These are phyloP conservation scores for Amphibalanus amphitrite DNA, from an alignment of 1,140 invertebrate genomes.

Conservation along the genomic window DNA sequence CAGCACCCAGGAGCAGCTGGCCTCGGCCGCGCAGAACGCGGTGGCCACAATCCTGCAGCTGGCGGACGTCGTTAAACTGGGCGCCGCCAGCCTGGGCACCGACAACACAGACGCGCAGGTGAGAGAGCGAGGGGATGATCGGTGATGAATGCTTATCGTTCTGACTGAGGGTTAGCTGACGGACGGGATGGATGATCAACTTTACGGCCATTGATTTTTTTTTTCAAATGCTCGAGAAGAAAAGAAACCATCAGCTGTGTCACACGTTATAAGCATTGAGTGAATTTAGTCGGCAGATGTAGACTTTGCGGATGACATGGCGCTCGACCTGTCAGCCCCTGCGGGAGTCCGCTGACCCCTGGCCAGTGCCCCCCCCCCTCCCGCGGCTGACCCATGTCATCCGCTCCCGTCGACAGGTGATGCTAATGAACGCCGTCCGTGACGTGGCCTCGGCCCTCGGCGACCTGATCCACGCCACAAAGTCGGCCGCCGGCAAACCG, in stretches of 20 bases:
- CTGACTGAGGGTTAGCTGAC: conserved; percentile 3
- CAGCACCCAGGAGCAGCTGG: conserved; percentile 88
- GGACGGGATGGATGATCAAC: too few relatives aligned
- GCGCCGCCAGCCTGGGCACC: conserved; percentile 82
- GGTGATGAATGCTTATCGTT: not conserved
- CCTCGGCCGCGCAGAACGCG: conserved; percentile 87
- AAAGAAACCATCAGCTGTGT: too few relatives aligned
- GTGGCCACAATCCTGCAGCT: conserved; percentile 92
- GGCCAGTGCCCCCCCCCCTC: too few relatives aligned
- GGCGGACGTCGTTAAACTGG: conserved; percentile 90
- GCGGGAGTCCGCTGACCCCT: too few relatives aligned
- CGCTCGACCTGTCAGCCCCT: too few relatives aligned
- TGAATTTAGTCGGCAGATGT: too few relatives aligned
- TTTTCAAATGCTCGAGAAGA: too few relatives aligned
- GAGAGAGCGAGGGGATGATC: conserved; percentile 7
- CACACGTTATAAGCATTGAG: too few relatives aligned
- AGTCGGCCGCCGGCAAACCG: conserved; percentile 84
- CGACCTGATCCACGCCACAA: conserved; percentile 92
- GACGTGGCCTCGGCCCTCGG: conserved; percentile 92
- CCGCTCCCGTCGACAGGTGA: conserved; percentile 37
- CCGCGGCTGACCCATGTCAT: too few relatives aligned
- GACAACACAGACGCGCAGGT: conserved; percentile 89
- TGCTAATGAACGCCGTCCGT: conserved; percentile 94
- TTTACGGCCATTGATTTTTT: too few relatives aligned
- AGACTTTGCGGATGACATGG: too few relatives aligned